phyloP scores from a whole-genome alignment of 2,888 invertebrate genomes.

The Sarcophaga subvicina region DNA sequence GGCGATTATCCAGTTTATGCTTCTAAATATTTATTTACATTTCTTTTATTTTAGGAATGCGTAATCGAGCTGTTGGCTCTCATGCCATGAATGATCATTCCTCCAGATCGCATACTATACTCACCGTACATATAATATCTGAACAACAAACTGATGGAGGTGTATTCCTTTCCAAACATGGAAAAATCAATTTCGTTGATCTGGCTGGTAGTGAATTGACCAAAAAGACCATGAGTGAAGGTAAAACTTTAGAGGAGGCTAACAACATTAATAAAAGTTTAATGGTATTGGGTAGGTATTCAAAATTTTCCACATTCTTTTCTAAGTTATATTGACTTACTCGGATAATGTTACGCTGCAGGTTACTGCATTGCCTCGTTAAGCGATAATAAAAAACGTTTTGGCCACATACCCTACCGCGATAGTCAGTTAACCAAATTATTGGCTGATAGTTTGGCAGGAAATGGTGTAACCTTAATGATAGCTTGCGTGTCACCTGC shows the following conservation, averaged over 20 bases:
- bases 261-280: conserved; percentile 98
- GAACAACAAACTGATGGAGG: conserved; percentile 91
- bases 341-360: conserved; percentile 77
- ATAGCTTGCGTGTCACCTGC: conserved; percentile 97
- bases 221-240: conserved; percentile 93
- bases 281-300: conserved; percentile 91
- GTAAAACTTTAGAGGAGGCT: conserved; percentile 94
- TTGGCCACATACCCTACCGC: conserved; percentile 95
- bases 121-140: conserved; percentile 94
- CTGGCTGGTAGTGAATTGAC: conserved; percentile 98
- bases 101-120: conserved; percentile 90
- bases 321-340: neutral
- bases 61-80: conserved; percentile 93
- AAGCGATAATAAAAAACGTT: conserved; percentile 90
- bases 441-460: conserved; percentile 95
- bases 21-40: too few species aligned
- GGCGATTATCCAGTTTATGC: too few species aligned
- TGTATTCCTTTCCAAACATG: conserved; percentile 94
- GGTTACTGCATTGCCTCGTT: conserved; percentile 97
- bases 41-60: conserved; percentile 86
- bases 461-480: conserved; percentile 97
- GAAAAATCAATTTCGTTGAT: conserved; percentile 98
- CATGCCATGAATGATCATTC: conserved; percentile 97
- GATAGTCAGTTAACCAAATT: conserved; percentile 97
- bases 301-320: neutral